These are phyloP conservation scores for Channa maculata DNA, from an alignment of 2,113 vertebrate species.

Conservation along the genomic window DNA sequence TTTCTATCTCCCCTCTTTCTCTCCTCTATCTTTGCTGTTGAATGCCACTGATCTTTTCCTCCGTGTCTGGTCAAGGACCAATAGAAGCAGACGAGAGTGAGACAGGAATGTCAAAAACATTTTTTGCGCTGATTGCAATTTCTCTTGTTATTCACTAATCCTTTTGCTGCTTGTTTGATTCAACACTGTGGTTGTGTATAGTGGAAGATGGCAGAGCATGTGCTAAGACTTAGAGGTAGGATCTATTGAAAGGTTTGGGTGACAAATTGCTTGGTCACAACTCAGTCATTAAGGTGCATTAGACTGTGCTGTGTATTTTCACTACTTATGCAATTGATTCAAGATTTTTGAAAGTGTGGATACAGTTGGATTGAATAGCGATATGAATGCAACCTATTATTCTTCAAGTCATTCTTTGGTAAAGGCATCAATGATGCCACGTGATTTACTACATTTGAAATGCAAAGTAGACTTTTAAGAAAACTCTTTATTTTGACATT, in stretches of 20 bases:
- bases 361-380: background rate
- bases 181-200: background rate
- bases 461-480: background rate
- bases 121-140: slow-evolving; percentile 33
- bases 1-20: slow-evolving; percentile 31
- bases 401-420: background rate
- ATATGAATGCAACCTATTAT: background rate
- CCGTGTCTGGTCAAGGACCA: slow-evolving; percentile 62
- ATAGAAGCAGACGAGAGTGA: slow-evolving; percentile 47
- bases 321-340: background rate
- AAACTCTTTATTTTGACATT: too few relatives aligned
- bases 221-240: slow-evolving; percentile 80
- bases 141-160: slow-evolving; percentile 1
- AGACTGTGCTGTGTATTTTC: background rate
- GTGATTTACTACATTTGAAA: background rate
- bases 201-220: slow-evolving; percentile 70
- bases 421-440: background rate
- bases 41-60: slow-evolving; percentile 67
- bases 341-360: background rate
- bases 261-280: slow-evolving; percentile 6
- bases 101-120: slow-evolving; percentile 50
- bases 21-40: slow-evolving; percentile 29
- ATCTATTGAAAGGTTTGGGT: slow-evolving; percentile 49
- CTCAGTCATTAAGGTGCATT: background rate
- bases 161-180: slow-evolving; percentile 25